A percentile compares a stretch with the other conserved stretches of the same genome.
Conservation (phyloP, 2,113 vertebrate species). For the Silurus glanis region DNA sequence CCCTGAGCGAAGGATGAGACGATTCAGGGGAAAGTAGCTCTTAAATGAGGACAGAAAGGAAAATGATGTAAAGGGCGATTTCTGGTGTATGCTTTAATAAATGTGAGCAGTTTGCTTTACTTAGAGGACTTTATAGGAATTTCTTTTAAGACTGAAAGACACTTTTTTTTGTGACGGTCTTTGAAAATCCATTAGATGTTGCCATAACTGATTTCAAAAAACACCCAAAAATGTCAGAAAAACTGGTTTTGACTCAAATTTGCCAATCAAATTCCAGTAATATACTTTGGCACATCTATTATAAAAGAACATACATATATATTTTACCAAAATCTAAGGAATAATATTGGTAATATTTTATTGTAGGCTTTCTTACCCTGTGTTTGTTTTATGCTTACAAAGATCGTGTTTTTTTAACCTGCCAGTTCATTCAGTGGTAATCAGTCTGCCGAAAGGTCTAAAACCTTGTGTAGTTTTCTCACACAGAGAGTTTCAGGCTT, state of each 20-base stretch:
- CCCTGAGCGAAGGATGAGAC: slow-evolving; percentile 60
- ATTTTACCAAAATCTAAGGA: not conserved
- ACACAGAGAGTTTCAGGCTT: not conserved
- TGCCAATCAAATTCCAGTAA: not conserved
- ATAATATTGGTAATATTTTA: not conserved
- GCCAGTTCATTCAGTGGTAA: not conserved
- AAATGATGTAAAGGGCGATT: not conserved
- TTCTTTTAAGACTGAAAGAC: not conserved
- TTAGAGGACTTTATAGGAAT: not conserved
- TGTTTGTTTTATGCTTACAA: not conserved
- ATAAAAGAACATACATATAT: not conserved
- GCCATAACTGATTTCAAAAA: not conserved
- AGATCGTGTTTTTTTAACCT: not conserved
- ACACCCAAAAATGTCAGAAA: not conserved
- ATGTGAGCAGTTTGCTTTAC: not conserved
- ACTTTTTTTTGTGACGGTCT: not conserved
- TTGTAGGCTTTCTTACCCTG: not conserved
- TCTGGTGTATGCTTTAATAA: not conserved
- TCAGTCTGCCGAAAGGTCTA: not conserved
- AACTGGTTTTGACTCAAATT: not conserved
- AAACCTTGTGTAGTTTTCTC: not conserved
- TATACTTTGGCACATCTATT: not conserved
- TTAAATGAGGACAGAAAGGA: slow-evolving; percentile 26
- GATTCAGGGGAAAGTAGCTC: slow-evolving; percentile 61
- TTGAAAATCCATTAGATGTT: not conserved